phyloP scores from a whole-genome alignment of 2,888 invertebrate species.

The Luperina nickerlii region DNA sequence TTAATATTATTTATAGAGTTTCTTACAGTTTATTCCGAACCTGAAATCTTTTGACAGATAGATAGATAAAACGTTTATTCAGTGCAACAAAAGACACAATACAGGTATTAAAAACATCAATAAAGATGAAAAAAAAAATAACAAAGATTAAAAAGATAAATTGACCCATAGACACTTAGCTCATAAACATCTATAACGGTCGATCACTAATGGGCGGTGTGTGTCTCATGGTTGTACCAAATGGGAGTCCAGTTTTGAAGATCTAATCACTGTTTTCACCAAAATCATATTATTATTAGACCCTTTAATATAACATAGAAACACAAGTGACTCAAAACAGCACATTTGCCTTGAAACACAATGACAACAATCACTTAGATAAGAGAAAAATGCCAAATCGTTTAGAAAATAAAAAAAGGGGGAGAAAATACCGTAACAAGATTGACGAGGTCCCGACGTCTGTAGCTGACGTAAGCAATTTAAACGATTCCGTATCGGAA shows the following conservation, averaged over 20 bases:
- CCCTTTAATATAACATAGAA: not conserved
- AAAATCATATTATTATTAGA: not conserved
- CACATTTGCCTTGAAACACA: conserved; percentile 35
- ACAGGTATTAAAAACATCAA: no score
- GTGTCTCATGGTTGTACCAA: no score
- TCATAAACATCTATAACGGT: no score
- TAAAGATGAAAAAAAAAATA: no score
- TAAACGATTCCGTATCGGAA: conserved; percentile 65
- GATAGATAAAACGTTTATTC: no score
- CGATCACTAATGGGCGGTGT: no score
- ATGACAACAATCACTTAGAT: conserved; percentile 54
- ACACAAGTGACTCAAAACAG: not conserved
- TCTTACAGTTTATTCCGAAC: not conserved
- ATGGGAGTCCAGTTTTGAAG: not conserved
- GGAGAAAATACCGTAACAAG: conserved; percentile 63
- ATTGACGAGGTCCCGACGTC: conserved; percentile 69
- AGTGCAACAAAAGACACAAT: no score
- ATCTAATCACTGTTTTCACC: not conserved
- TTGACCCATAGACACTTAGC: no score
- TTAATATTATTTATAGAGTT: not conserved
- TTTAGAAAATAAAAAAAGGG: conserved; percentile 54
- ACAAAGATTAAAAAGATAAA: no score
- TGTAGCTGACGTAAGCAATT: conserved; percentile 70
- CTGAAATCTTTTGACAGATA: no score
- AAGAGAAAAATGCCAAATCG: conserved; percentile 59